These are phyloP conservation scores for Hystrix cristata DNA, from an alignment of 2,113 vertebrate species.

Conservation along the genomic window DNA sequence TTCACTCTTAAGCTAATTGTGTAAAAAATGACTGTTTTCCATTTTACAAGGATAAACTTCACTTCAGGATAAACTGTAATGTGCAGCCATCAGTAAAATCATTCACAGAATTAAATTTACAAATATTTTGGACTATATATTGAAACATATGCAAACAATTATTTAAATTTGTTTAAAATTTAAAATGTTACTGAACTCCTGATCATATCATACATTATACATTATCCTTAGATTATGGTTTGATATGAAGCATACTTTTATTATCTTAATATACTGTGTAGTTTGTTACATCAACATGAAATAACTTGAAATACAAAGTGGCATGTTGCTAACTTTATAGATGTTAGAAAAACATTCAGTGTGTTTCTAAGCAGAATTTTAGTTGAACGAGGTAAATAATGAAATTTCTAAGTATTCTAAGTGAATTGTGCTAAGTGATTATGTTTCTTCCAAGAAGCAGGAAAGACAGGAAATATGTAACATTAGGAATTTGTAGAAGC, in stretches of 20 bases:
- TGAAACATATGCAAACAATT: not conserved
- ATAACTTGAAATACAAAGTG: conserved; percentile 24
- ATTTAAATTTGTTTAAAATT: not conserved
- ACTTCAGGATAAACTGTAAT: not conserved
- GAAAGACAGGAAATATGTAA: not conserved
- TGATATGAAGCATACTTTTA: not conserved
- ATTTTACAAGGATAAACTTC: not conserved
- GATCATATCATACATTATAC: not conserved
- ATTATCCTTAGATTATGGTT: not conserved
- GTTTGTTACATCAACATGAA: not conserved
- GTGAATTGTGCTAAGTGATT: conserved; percentile 7
- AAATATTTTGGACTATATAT: not conserved
- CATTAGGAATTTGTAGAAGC: not conserved
- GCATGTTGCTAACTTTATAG: not conserved
- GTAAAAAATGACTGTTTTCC: too few species aligned
- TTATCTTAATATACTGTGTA: not conserved
- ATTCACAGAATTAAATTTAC: not conserved
- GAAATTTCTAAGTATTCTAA: not conserved
- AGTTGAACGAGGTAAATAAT: conserved; percentile 53
- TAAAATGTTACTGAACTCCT: not conserved
- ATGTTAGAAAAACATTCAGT: not conserved
- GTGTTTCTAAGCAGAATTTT: not conserved
- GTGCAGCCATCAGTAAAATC: not conserved
- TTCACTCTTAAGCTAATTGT: too few species aligned
- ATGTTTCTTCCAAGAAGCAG: not conserved